These are phyloP conservation scores for Nesogale talazaci DNA, from an alignment of 2,113 vertebrate species.

Conservation along the genomic window DNA sequence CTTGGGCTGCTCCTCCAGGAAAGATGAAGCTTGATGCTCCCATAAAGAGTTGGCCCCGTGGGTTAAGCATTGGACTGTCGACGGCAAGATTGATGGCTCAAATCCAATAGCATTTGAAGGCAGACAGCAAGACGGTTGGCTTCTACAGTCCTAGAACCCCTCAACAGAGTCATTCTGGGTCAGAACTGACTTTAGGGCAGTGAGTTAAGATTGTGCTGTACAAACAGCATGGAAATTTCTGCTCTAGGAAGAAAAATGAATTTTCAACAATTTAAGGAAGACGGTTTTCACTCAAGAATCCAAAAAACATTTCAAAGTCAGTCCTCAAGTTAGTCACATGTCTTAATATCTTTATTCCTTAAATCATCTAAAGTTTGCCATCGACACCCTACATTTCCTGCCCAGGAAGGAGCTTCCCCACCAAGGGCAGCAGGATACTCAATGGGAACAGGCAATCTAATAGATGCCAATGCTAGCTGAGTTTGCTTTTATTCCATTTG, in stretches of 20 bases:
- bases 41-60: too few species aligned
- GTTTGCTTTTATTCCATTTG: constrained; percentile 37
- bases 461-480: not conserved
- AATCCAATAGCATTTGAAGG: too few species aligned
- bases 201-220: too few species aligned
- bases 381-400: constrained; percentile 19
- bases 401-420: not conserved
- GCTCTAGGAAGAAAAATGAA: constrained; percentile 50
- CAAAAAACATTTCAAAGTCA: constrained; percentile 50
- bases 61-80: too few species aligned
- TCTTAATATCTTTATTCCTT: not conserved
- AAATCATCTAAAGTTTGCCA: constrained; percentile 9
- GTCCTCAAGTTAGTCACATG: not conserved
- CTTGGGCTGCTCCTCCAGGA: too few species aligned
- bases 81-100: too few species aligned
- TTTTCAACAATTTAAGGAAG: constrained; percentile 1
- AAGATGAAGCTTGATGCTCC: too few species aligned
- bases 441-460: constrained; percentile 12
- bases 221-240: not conserved
- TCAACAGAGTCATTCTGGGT: too few species aligned
- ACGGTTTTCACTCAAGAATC: not conserved
- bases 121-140: too few species aligned
- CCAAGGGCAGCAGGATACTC: constrained; percentile 41
- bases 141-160: too few species aligned
- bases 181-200: too few species aligned